phyloP scores from a whole-genome alignment of 2,797 vertebrate species.

The Uromys caudimaculatus region DNA sequence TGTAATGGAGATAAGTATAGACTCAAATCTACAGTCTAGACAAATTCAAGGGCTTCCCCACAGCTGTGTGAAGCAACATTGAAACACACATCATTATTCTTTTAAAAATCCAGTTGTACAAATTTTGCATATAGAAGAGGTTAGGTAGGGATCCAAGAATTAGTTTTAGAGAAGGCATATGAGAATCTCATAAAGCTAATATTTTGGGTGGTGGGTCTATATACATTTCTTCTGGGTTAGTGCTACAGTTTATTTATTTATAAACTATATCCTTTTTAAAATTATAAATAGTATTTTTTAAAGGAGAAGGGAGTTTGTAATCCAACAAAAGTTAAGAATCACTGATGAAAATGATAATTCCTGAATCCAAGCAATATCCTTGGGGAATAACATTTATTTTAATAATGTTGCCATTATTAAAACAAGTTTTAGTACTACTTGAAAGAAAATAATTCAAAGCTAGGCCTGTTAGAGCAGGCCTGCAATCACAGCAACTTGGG shows the following conservation, averaged over 20 bases:
- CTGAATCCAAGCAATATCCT: not conserved
- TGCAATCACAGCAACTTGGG: not conserved
- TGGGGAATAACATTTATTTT: not conserved
- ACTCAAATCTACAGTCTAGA: not conserved
- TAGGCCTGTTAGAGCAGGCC: not conserved
- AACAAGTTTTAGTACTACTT: not conserved
- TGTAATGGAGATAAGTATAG: not conserved
- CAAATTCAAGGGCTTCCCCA: not conserved
- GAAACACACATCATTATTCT: not conserved
- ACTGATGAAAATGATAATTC: not conserved
- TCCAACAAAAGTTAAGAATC: not conserved
- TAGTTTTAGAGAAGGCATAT: not conserved
- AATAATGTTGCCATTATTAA: slow-evolving; percentile 11
- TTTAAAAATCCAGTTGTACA: not conserved
- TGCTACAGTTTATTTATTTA: not conserved
- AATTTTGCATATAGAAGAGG: not conserved
- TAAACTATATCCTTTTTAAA: not conserved
- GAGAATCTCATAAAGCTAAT: not conserved
- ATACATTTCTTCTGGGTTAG: not conserved
- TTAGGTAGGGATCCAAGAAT: not conserved
- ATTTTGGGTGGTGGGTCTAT: not conserved
- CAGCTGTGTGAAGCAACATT: not conserved
- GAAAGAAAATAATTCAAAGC: not conserved
- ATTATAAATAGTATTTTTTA: not conserved
- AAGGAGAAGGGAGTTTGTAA: not conserved